Conservation (phyloP, 2,888 invertebrate species). For the Nebria salina region DNA sequence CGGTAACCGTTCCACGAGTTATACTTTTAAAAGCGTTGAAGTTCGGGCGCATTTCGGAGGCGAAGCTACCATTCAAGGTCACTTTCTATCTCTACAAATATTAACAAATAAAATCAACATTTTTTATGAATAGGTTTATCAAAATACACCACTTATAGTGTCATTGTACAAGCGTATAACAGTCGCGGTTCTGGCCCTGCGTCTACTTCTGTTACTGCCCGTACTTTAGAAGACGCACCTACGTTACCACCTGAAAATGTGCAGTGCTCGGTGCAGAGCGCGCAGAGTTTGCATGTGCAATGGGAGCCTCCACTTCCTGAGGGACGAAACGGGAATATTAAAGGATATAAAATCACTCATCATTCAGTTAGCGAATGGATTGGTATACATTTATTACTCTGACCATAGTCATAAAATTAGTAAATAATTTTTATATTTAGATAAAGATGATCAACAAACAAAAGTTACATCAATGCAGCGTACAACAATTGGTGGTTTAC, state of each 20-base stretch:
- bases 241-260: slow-evolving; percentile 85
- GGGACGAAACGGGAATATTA: slow-evolving; percentile 85
- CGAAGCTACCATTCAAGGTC: slow-evolving; percentile 73
- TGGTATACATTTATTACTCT: slow-evolving; percentile 66
- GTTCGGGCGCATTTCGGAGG: slow-evolving; percentile 77
- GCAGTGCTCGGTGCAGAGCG: slow-evolving; percentile 82
- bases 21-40: slow-evolving; percentile 81
- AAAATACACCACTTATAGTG: slow-evolving; percentile 82
- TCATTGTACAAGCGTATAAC: slow-evolving; percentile 88
- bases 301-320: slow-evolving; percentile 86
- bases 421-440: slow-evolving; percentile 59
- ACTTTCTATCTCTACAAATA: slow-evolving; percentile 77
- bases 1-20: slow-evolving; percentile 65
- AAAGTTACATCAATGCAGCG: slow-evolving; percentile 77
- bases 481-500: slow-evolving; percentile 78
- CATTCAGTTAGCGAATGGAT: slow-evolving; percentile 82
- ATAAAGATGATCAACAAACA: slow-evolving; percentile 79
- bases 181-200: slow-evolving; percentile 87
- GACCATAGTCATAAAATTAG: not conserved
- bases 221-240: slow-evolving; percentile 88
- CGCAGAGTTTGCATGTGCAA: slow-evolving; percentile 84
- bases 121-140: slow-evolving; percentile 66
- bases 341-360: slow-evolving; percentile 86
- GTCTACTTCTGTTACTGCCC: slow-evolving; percentile 80
- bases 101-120: slow-evolving; percentile 55